These are phyloP conservation scores for Rhinophrynus dorsalis DNA, from an alignment of 2,797 vertebrate genomes.

Conservation along the genomic window DNA sequence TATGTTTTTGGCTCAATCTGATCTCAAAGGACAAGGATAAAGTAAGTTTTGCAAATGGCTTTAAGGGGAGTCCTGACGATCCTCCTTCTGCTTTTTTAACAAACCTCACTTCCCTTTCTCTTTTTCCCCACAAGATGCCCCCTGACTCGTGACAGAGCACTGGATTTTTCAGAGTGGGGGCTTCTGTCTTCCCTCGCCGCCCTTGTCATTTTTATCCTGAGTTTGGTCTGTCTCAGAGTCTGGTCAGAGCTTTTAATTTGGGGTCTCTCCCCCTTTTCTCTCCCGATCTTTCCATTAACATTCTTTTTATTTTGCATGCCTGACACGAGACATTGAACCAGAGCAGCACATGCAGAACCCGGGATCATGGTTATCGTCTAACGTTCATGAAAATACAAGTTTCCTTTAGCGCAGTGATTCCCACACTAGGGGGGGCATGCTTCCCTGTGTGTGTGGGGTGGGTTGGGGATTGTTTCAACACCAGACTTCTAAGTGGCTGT, in stretches of 20 bases:
- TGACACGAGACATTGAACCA: slow-evolving; percentile 37
- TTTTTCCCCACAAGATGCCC: slow-evolving; percentile 31
- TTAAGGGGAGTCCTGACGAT: slow-evolving; percentile 3
- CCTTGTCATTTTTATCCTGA: slow-evolving; percentile 37
- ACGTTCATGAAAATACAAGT: too few species aligned
- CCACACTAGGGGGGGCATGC: too few species aligned
- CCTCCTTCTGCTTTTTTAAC: slow-evolving; percentile 40
- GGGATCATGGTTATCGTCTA: too few species aligned
- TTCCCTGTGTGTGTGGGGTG: too few species aligned
- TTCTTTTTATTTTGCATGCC: slow-evolving; percentile 48
- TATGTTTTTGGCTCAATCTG: slow-evolving; percentile 60
- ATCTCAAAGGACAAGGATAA: slow-evolving; percentile 77
- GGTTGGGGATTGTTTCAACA: too few species aligned
- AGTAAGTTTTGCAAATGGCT: slow-evolving; percentile 67
- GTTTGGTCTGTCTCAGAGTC: slow-evolving; percentile 31
- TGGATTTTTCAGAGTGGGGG: slow-evolving; percentile 4
- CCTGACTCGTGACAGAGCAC: background rate
- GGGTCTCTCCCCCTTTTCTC: slow-evolving; percentile 33
- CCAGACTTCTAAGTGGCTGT: too few species aligned
- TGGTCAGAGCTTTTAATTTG: slow-evolving; percentile 37
- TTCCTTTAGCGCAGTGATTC: too few species aligned
- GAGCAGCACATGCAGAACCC: slow-evolving; percentile 8
- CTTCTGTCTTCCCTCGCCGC: background rate
- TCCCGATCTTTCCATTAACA: slow-evolving; percentile 43
- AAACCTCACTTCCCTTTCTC: slow-evolving; percentile 39